Evolutionary conservation across 1,140 invertebrate genomes (phyloP).

Genomic region (Eueides isabella): DNA sequence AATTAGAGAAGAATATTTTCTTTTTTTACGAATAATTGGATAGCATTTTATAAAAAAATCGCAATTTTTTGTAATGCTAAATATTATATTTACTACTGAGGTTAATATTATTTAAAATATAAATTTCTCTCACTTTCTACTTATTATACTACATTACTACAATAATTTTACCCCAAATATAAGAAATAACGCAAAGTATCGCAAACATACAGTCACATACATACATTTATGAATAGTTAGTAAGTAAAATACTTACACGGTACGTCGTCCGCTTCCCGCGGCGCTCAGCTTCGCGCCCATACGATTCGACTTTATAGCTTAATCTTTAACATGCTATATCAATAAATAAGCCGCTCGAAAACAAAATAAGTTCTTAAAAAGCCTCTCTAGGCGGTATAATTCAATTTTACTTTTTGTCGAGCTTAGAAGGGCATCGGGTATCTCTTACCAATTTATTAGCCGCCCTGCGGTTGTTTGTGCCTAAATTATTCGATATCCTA

Average conservation of each 20-base stretch:
- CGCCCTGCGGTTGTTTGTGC: constrained; percentile 38
- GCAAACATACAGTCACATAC: constrained; percentile 11
- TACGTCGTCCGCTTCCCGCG: constrained; percentile 55
- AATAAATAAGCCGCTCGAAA: constrained; percentile 72
- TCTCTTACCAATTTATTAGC: constrained; percentile 52
- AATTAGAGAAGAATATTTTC: too few relatives aligned
- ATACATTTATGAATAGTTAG: constrained; percentile 60
- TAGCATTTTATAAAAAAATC: too few relatives aligned
- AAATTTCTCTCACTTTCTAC: too few relatives aligned
- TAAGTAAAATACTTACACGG: constrained; percentile 65
- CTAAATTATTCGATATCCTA: constrained; percentile 41
- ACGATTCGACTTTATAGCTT: constrained; percentile 73
- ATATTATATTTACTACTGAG: too few relatives aligned
- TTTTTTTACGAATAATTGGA: too few relatives aligned
- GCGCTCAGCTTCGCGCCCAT: constrained; percentile 65
- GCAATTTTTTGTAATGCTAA: too few relatives aligned
- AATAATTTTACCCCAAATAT: neutral
- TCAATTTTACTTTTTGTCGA: constrained; percentile 45
- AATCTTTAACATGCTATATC: constrained; percentile 74
- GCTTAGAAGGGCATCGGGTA: constrained; percentile 38
- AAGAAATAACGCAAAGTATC: neutral
- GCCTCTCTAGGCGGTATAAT: constrained; percentile 42
- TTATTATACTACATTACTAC: too few relatives aligned
- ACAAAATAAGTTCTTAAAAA: constrained; percentile 58
- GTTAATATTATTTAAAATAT: too few relatives aligned